Evolutionary conservation across 2,113 vertebrate genomes (phyloP).

Genomic region (Carettochelys insculpta): DNA sequence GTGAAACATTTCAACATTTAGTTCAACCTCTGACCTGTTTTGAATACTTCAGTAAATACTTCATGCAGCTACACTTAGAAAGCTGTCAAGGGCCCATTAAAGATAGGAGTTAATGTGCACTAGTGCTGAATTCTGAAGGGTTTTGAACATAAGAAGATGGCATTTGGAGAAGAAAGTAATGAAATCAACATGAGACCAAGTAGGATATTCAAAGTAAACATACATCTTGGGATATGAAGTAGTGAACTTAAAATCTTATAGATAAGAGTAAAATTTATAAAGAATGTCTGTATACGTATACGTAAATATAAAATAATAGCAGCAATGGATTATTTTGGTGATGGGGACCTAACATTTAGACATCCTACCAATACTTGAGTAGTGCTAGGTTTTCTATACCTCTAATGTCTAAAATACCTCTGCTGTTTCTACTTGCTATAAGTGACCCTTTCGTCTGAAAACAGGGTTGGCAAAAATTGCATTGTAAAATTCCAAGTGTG

Average conservation of each 20-base stretch:
- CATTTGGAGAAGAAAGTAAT: neutral
- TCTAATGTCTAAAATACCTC: neutral
- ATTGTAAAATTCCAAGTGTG: neutral
- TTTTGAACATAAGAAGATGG: neutral
- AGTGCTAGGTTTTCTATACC: neutral
- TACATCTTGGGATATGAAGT: neutral
- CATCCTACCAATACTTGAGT: neutral
- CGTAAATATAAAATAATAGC: neutral
- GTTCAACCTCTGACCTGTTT: neutral
- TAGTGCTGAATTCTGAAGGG: neutral
- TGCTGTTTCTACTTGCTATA: neutral
- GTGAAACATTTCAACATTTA: neutral
- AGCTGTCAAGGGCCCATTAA: neutral
- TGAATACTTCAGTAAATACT: neutral
- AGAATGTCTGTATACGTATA: fast-evolving
- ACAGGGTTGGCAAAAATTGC: neutral
- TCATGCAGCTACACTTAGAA: neutral
- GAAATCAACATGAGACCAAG: neutral
- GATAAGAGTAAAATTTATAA: neutral
- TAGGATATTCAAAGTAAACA: neutral
- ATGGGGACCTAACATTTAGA: neutral
- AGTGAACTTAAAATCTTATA: neutral
- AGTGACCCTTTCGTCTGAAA: neutral
- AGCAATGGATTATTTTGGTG: neutral
- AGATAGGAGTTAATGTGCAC: neutral